These are phyloP conservation scores for Romanogobio albipinnatus DNA, from an alignment of 2,113 vertebrate species.

Conservation along the genomic window DNA sequence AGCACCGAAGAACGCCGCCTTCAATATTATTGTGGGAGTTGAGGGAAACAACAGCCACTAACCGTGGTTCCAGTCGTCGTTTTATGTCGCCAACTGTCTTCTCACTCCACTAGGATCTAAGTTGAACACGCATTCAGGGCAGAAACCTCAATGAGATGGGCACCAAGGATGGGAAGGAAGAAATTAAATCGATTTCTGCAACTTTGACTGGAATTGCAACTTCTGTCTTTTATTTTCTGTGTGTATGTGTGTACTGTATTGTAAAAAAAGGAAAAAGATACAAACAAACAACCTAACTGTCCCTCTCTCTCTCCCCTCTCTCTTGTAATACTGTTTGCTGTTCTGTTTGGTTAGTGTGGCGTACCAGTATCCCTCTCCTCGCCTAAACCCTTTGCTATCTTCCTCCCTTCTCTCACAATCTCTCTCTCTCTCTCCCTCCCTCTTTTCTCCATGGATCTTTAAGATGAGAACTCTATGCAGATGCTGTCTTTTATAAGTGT, in stretches of 20 bases:
- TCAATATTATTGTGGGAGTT: slow-evolving; percentile 4
- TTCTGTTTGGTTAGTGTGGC: slow-evolving; percentile 83
- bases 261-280: slow-evolving; percentile 70
- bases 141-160: slow-evolving; percentile 28
- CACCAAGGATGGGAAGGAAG: slow-evolving; percentile 40
- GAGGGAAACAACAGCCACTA: slow-evolving; percentile 18
- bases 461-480: slow-evolving; percentile 86
- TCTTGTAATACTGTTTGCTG: slow-evolving; percentile 82
- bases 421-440: slow-evolving; percentile 48
- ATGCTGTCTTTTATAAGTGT: slow-evolving; percentile 87
- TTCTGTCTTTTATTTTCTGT: slow-evolving; percentile 83
- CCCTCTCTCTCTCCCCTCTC: slow-evolving; percentile 66
- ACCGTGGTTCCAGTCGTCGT: background rate
- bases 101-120: slow-evolving; percentile 9
- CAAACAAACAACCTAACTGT: slow-evolving; percentile 69
- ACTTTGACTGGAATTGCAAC: slow-evolving; percentile 82
- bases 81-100: slow-evolving; percentile 10
- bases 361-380: slow-evolving; percentile 75
- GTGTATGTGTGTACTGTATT: slow-evolving; percentile 82
- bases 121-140: slow-evolving; percentile 7
- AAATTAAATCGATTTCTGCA: slow-evolving; percentile 55
- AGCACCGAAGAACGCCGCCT: background rate
- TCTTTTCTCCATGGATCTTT: slow-evolving; percentile 79
- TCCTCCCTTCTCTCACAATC: slow-evolving; percentile 38
- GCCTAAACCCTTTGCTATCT: slow-evolving; percentile 39